Conservation (phyloP, 2,113 vertebrate genomes). For the Monopterus albus region DNA sequence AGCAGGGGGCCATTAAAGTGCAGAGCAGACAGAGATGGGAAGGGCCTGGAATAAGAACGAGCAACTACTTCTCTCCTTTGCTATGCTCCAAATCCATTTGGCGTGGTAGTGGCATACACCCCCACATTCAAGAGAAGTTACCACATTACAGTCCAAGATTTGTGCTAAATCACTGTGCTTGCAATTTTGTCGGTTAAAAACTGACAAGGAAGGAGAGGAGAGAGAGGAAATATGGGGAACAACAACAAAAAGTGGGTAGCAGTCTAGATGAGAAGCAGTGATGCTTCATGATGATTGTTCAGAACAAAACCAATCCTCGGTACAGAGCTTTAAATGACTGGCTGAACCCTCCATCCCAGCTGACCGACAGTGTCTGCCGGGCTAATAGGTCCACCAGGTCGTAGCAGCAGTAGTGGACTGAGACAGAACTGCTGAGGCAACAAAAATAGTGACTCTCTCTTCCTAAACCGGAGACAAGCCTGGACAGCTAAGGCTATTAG, state of each 20-base stretch:
- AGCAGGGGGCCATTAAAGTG: conserved; percentile 58
- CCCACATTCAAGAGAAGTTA: conserved; percentile 29
- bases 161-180: conserved; percentile 34
- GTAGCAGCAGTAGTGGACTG: not conserved
- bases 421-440: conserved; percentile 53
- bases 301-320: conserved; percentile 20
- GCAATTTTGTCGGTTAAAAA: conserved; percentile 7
- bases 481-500: conserved; percentile 42
- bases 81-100: conserved; percentile 47
- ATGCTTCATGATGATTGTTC: not conserved
- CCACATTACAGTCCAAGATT: conserved; percentile 33
- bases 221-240: not conserved
- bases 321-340: not conserved
- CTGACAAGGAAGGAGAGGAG: not conserved
- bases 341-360: too few species aligned
- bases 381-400: conserved; percentile 41
- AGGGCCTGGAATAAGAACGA: conserved; percentile 38
- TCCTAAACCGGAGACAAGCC: conserved; percentile 24
- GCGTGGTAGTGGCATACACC: conserved; percentile 34
- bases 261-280: not conserved
- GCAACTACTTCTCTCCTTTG: conserved; percentile 33
- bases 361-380: not conserved
- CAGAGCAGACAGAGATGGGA: conserved; percentile 42
- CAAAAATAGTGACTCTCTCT: conserved; percentile 18
- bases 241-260: not conserved